Percentiles rank a stretch among this genome's conserved stretches.
These are phyloP conservation scores for Candidula unifasciata DNA, from an alignment of 2,888 invertebrate genomes.

Conservation along the genomic window DNA sequence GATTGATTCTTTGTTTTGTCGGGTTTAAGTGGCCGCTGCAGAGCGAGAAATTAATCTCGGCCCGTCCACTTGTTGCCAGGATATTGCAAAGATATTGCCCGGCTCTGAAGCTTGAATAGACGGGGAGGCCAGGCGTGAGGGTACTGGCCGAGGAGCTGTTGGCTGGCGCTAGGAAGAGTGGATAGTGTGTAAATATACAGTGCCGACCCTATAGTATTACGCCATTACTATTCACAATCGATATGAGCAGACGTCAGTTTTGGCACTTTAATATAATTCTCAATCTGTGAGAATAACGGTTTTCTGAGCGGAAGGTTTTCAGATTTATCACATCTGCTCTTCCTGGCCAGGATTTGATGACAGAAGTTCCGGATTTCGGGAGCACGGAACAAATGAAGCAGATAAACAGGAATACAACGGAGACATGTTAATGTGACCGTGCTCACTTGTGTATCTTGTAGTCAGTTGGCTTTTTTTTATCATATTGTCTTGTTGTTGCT, in stretches of 20 bases:
- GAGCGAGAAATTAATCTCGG: constrained; percentile 42
- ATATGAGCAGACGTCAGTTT: constrained; percentile 42
- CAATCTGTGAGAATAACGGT: constrained; percentile 41
- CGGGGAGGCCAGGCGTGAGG: constrained; percentile 34
- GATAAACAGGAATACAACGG: constrained; percentile 9
- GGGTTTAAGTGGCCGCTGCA: constrained; percentile 35
- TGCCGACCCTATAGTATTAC: constrained; percentile 24
- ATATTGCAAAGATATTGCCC: constrained; percentile 47
- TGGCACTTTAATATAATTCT: constrained; percentile 49
- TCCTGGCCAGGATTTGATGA: background rate
- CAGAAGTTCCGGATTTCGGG: background rate
- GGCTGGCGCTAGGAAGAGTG: constrained; percentile 16
- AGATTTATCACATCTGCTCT: constrained; percentile 28
- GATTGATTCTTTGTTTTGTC: constrained; percentile 48
- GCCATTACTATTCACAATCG: constrained; percentile 48
- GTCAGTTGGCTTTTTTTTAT: too few relatives aligned
- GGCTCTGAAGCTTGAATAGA: constrained; percentile 27
- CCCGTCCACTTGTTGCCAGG: constrained; percentile 46
- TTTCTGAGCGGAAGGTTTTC: constrained; percentile 32
- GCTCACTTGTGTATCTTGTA: too few relatives aligned
- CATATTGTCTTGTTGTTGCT: too few relatives aligned
- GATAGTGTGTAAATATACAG: constrained; percentile 46
- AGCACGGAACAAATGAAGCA: background rate
- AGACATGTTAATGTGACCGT: too few relatives aligned
- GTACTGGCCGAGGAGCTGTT: constrained; percentile 4